These are phyloP conservation scores for Excalfactoria chinensis DNA, from an alignment of 2,113 vertebrate genomes.

Conservation along the genomic window DNA sequence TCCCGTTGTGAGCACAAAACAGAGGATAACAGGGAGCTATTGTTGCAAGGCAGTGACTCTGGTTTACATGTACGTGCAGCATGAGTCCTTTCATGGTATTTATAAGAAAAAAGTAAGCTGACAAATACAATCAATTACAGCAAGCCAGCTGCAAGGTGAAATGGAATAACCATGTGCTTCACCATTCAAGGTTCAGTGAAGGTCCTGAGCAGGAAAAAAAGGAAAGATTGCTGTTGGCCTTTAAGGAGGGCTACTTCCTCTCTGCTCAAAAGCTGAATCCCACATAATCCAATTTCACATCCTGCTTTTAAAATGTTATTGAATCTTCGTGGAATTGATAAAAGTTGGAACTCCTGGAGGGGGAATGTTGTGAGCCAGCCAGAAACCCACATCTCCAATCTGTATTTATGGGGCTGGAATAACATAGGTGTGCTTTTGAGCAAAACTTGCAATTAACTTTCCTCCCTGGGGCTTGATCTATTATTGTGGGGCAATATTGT, in stretches of 20 bases:
- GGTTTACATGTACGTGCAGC: background rate
- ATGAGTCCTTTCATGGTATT: conserved; percentile 14
- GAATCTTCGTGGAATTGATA: conserved; percentile 37
- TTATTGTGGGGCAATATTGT: background rate
- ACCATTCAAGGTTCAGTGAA: conserved; percentile 29
- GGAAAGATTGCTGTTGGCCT: conserved; percentile 19
- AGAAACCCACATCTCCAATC: background rate
- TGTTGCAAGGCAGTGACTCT: background rate
- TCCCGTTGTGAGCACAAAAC: background rate
- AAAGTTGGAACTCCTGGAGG: background rate
- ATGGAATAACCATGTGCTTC: conserved; percentile 33
- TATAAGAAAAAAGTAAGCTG: background rate
- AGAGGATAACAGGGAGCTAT: background rate
- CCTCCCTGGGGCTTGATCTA: background rate
- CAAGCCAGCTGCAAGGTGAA: conserved; percentile 41
- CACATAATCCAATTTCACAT: conserved; percentile 62
- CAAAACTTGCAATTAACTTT: background rate
- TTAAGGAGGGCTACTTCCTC: conserved; percentile 8
- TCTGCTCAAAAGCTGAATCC: conserved; percentile 10
- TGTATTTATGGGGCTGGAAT: background rate
- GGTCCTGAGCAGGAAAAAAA: conserved; percentile 25
- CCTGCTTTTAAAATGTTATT: conserved; percentile 39
- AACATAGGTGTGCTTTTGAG: background rate
- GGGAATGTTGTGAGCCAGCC: background rate
- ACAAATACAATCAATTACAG: conserved; percentile 57